These are phyloP conservation scores for Xyliphius kryptos DNA, from an alignment of 2,113 vertebrate genomes.

Conservation along the genomic window DNA sequence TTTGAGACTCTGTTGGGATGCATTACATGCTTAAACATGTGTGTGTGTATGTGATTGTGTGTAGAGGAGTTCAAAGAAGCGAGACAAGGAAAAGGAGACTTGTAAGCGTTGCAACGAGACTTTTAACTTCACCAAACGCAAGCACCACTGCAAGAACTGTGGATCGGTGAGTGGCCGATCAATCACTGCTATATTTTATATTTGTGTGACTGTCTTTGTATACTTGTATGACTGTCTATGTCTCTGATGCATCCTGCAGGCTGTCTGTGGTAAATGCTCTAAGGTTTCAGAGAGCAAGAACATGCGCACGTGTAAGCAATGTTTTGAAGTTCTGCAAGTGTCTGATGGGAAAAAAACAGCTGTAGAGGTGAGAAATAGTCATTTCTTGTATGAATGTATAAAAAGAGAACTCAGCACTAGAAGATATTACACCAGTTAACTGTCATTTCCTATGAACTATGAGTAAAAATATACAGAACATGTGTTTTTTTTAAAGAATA, in stretches of 20 bases:
- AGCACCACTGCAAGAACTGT: slow-evolving; percentile 90
- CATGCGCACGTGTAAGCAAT: slow-evolving; percentile 80
- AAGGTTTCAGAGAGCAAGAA: slow-evolving; percentile 79
- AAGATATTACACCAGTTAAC: too few species aligned
- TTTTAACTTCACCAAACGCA: slow-evolving; percentile 92
- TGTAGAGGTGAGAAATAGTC: slow-evolving; percentile 73
- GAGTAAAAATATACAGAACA: too few species aligned
- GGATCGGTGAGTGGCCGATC: slow-evolving; percentile 75
- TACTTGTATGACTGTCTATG: neutral
- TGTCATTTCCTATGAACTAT: too few species aligned
- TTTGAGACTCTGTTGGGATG: too few species aligned
- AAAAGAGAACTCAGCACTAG: too few species aligned
- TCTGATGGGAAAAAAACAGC: slow-evolving; percentile 64
- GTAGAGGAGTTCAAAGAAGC: slow-evolving; percentile 80
- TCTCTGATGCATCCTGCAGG: too few species aligned
- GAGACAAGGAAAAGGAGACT: slow-evolving; percentile 83
- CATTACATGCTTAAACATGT: too few species aligned
- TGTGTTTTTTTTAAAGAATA: too few species aligned
- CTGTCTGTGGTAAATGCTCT: slow-evolving; percentile 93
- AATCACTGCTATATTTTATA: too few species aligned
- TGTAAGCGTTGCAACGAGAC: slow-evolving; percentile 87
- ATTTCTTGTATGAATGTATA: too few species aligned
- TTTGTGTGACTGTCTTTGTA: too few species aligned
- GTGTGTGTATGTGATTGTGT: slow-evolving; percentile 7
- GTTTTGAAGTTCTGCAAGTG: slow-evolving; percentile 67